phyloP scores from a whole-genome alignment of 2,113 vertebrate species.

The Menura novaehollandiae region DNA sequence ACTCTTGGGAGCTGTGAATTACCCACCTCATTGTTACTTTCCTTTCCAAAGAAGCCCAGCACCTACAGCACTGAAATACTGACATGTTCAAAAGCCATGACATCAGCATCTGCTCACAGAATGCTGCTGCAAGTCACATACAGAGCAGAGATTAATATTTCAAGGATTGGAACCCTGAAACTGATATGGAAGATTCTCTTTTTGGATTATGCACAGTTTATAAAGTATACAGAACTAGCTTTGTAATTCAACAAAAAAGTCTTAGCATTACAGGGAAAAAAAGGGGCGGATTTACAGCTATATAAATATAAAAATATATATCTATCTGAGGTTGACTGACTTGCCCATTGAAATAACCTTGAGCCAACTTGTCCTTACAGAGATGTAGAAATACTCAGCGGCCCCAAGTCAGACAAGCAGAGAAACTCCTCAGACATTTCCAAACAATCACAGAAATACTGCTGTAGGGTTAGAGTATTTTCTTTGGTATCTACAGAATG shows the following conservation, averaged over 20 bases:
- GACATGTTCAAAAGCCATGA: background rate
- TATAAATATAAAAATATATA: background rate
- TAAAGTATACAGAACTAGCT: background rate
- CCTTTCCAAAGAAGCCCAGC: background rate
- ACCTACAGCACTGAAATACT: background rate
- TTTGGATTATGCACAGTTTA: background rate
- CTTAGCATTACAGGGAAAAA: background rate
- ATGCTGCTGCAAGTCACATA: background rate
- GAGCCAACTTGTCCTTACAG: background rate
- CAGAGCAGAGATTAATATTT: background rate
- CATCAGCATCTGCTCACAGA: background rate
- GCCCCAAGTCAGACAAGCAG: background rate
- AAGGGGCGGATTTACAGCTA: fast-evolving
- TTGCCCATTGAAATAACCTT: background rate
- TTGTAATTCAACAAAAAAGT: background rate
- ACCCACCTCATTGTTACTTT: background rate
- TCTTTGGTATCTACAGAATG: background rate
- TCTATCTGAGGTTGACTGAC: background rate
- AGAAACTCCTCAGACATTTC: background rate
- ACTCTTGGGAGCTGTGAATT: background rate
- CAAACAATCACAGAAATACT: background rate
- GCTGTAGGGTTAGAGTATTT: background rate
- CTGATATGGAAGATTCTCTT: background rate
- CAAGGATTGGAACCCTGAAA: background rate
- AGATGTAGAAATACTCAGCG: background rate